These are phyloP conservation scores for Nettapus auritus DNA, from an alignment of 2,113 vertebrate genomes.

Conservation along the genomic window DNA sequence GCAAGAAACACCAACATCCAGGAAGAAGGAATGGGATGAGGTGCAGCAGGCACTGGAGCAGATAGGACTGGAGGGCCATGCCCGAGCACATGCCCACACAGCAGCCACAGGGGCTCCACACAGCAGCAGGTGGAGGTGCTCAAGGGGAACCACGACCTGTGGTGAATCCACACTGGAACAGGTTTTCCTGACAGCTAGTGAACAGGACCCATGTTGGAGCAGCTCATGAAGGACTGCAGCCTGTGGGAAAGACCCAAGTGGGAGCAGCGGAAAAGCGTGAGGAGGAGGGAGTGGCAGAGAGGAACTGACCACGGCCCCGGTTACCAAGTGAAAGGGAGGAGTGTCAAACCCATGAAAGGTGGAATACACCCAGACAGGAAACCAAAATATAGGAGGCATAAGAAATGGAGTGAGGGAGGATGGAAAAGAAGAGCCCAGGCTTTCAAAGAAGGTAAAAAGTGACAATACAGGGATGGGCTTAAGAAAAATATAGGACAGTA, in stretches of 20 bases:
- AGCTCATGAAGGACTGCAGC: neutral
- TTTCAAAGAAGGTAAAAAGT: neutral
- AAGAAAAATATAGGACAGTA: neutral
- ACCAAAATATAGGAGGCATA: fast-evolving
- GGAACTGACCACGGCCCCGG: neutral
- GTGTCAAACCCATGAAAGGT: neutral
- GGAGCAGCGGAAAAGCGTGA: neutral
- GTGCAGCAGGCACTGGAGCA: fast-evolving
- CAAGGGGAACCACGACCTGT: neutral
- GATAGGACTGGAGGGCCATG: neutral
- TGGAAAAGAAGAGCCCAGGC: neutral
- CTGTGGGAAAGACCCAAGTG: neutral
- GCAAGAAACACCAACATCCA: neutral
- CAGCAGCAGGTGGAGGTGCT: neutral
- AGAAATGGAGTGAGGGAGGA: neutral
- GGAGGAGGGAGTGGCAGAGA: neutral
- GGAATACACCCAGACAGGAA: neutral
- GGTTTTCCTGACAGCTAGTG: neutral
- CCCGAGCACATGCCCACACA: neutral
- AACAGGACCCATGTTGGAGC: neutral
- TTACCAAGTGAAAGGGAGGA: neutral
- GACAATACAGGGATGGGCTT: neutral
- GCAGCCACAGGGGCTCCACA: fast-evolving
- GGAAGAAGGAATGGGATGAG: neutral
- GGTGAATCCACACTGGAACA: neutral